phyloP scores from a whole-genome alignment of 1,140 invertebrate genomes.

The Bombus affinis region DNA sequence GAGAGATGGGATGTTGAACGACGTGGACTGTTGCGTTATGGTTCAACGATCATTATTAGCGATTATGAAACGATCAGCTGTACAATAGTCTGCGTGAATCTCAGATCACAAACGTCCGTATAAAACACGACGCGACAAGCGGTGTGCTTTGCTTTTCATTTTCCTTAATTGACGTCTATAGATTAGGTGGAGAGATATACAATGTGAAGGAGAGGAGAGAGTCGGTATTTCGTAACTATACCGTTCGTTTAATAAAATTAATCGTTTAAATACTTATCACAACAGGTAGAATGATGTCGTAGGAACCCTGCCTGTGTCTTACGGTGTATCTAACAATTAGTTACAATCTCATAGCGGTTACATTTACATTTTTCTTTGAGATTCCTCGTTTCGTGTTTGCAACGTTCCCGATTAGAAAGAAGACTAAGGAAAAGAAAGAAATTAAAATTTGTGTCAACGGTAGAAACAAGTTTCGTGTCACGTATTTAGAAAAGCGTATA shows the following conservation, averaged over 20 bases:
- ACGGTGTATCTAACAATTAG: conserved; percentile 47
- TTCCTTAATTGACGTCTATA: conserved; percentile 64
- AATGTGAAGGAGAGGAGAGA: conserved; percentile 45
- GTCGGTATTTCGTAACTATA: conserved; percentile 57
- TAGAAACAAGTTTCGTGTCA: no score
- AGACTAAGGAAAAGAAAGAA: neutral
- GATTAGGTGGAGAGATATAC: conserved; percentile 53
- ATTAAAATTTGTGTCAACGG: neutral
- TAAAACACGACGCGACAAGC: conserved; percentile 55
- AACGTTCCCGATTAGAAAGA: conserved; percentile 37
- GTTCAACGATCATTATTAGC: conserved; percentile 68
- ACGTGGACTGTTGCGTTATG: conserved; percentile 45
- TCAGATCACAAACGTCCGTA: conserved; percentile 59
- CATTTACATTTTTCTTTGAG: conserved; percentile 14
- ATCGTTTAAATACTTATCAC: conserved; percentile 71
- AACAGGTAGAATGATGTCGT: conserved; percentile 70
- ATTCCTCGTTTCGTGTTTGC: conserved; percentile 37
- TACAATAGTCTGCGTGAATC: conserved; percentile 60
- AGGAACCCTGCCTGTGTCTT: conserved; percentile 70
- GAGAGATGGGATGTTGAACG: conserved; percentile 30
- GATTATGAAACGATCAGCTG: conserved; percentile 68
- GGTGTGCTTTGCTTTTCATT: neutral
- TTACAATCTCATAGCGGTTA: conserved; percentile 45
- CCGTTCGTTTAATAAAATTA: conserved; percentile 71
- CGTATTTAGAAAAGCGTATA: neutral